Evolutionary conservation across 1,140 invertebrate species (phyloP), one percentile per base, ranked within the genome.

Genomic region (Carposina sasakii): DNA sequence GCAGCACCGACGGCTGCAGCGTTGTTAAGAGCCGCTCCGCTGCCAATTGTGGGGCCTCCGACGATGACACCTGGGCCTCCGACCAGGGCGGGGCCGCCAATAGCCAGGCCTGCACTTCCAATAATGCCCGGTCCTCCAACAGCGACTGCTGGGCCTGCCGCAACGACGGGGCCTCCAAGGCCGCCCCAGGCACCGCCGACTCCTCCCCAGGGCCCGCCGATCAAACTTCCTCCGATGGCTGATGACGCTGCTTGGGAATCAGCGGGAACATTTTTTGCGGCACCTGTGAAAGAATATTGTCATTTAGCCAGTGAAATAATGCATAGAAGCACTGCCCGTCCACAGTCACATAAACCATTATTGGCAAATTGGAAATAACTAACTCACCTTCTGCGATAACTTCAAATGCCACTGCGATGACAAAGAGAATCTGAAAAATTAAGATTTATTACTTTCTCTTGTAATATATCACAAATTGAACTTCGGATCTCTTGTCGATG

Each of bases 331-430:
- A n/a, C n/a, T n/a, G n/a, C n/a, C n/a, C n/a, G n/a, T n/a, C n/a
- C n/a, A n/a, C n/a, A n/a, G n/a, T n/a, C n/a, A n/a, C n/a, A n/a
- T n/a, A n/a, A n/a, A n/a, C n/a, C n/a, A n/a, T n/a, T n/a, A n/a
- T n/a, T n/a, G n/a, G n/a, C n/a, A 17, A 20, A 19, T n/a, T n/a
- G 21, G 12, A 28, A 22, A 9, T 41, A 15, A 16, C 33, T n/a
- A 20, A 58, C 63, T 64, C 47, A 82, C 78, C 68, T 52, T 67
- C 71, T 72, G 67, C 76, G 52, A 74, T 57, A 44, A 73, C 78
- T 66, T 67, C 78, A 65, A 66, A 79, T 61, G 68, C 75, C 50
- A 73, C 60, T 34, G 71, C 76, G 67, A 82, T 63, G 68, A 82
- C 73, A 61, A 82, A 78, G 60, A 82, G 57, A 71, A 82, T 74